Conservation (phyloP, 2,113 vertebrate species). For the Macaca fascicularis region T2T-MFA8v1.1 NC_088393.1:40014001-40014500, state of each 20-base stretch:
- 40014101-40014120: not conserved
- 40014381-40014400: too few species aligned
- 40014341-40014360: too few species aligned
- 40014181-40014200: too few species aligned
- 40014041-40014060: not conserved
- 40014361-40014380: too few species aligned
- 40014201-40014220: too few species aligned
- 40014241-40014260: not conserved
- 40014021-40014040: not conserved
- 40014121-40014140: not conserved
- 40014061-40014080: not conserved
- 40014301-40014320: not conserved
- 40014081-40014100: not conserved
- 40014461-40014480: too few species aligned
- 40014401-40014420: too few species aligned
- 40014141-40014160: not conserved
- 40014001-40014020: too few species aligned
- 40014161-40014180: not conserved
- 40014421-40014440: too few species aligned
- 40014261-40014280: not conserved
- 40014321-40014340: not conserved
- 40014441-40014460: too few species aligned
- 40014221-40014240: not conserved
- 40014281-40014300: not conserved
- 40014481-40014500: too few species aligned